These are phyloP conservation scores for Leucophenga montana DNA, from an alignment of 2,888 invertebrate genomes.

Conservation along the genomic window DNA sequence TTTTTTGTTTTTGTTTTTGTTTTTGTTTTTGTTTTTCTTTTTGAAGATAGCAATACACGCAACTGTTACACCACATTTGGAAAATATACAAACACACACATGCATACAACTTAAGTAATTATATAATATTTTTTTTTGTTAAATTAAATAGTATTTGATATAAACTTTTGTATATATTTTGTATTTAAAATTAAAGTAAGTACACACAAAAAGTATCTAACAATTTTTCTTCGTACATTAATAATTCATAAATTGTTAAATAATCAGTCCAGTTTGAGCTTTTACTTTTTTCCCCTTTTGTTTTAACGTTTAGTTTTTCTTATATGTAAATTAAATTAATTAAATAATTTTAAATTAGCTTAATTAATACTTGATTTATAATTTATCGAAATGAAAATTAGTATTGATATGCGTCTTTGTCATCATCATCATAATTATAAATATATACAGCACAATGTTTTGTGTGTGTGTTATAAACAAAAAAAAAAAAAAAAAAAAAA, in stretches of 20 bases:
- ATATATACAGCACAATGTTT: background rate
- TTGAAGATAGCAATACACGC: background rate
- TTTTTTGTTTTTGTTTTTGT: slow-evolving; percentile 24
- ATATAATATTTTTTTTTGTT: background rate
- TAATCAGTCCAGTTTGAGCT: slow-evolving; percentile 71
- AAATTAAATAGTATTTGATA: too few relatives aligned
- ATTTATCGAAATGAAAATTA: slow-evolving; percentile 38
- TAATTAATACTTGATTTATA: slow-evolving; percentile 43
- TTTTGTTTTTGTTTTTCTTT: slow-evolving; percentile 18
- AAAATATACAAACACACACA: background rate
- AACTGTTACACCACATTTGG: background rate
- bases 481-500: too few relatives aligned
- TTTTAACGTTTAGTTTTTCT: slow-evolving; percentile 35
- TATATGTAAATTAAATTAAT: slow-evolving; percentile 44
- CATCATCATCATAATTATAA: background rate
- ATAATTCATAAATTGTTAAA: slow-evolving; percentile 50
- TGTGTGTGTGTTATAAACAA: slow-evolving; percentile 1
- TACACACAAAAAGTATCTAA: background rate
- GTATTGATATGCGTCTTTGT: slow-evolving; percentile 41
- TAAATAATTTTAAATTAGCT: slow-evolving; percentile 53
- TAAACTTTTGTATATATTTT: too few relatives aligned
- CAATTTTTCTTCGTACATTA: background rate
- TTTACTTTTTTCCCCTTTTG: slow-evolving; percentile 58
- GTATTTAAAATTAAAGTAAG: background rate
- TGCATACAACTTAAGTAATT: background rate